These are phyloP conservation scores for Trachurus trachurus DNA, from an alignment of 2,797 vertebrate species.

Conservation along the genomic window DNA sequence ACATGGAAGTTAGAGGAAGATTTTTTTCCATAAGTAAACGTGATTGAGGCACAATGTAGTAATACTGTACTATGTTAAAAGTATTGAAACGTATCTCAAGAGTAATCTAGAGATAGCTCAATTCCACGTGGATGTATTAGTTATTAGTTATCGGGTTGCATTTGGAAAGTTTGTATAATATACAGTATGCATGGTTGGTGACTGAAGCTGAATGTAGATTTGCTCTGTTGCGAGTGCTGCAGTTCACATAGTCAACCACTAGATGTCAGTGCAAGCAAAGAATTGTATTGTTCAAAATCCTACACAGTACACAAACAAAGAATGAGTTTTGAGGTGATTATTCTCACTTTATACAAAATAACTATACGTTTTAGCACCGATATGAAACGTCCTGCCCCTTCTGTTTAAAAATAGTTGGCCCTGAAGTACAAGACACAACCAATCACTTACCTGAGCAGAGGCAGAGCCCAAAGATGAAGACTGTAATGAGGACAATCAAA, in stretches of 20 bases:
- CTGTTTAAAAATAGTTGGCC: neutral
- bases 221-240: neutral
- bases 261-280: neutral
- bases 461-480: constrained; percentile 26
- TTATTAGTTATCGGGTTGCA: too few species aligned
- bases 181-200: neutral
- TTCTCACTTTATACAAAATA: too few species aligned
- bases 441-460: constrained; percentile 49
- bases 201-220: neutral
- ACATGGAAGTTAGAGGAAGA: too few species aligned
- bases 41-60: too few species aligned
- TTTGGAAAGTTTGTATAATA: neutral
- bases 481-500: neutral
- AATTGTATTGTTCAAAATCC: too few species aligned
- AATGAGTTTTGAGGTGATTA: too few species aligned
- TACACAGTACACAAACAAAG: too few species aligned
- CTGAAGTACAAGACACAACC: neutral
- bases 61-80: too few species aligned
- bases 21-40: neutral
- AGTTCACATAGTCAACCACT: neutral
- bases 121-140: too few species aligned
- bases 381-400: neutral
- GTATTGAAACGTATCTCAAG: too few species aligned
- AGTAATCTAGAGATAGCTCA: too few species aligned
- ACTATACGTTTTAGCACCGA: neutral